Conservation (phyloP, 2,113 vertebrate genomes). For the Petrocephalus zakoni region DNA sequence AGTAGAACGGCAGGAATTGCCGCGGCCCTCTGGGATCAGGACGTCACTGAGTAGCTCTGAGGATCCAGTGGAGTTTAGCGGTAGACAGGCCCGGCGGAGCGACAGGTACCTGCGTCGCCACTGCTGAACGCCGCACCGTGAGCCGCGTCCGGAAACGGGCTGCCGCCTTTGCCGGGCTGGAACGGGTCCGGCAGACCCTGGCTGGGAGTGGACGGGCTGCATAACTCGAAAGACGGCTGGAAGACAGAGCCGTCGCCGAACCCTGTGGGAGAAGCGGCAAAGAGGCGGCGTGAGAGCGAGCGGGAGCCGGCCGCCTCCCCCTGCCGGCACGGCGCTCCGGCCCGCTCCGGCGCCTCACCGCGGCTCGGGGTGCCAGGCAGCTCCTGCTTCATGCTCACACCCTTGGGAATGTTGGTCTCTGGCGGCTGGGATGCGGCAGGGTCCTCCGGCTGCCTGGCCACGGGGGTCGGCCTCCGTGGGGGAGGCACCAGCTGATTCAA, state of each 20-base stretch:
- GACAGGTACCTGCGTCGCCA: slow-evolving; percentile 58
- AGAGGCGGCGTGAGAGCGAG: background rate
- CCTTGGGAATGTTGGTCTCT: slow-evolving; percentile 56
- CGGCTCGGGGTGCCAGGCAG: slow-evolving; percentile 52
- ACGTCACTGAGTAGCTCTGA: background rate
- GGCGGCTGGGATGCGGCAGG: slow-evolving; percentile 50
- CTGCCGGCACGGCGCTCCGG: background rate
- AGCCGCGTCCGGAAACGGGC: slow-evolving; percentile 58
- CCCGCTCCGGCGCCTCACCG: slow-evolving; percentile 36
- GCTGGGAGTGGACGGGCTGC: slow-evolving; percentile 61
- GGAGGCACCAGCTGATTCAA: slow-evolving; percentile 78
- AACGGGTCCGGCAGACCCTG: slow-evolving; percentile 61
- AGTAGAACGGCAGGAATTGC: background rate
- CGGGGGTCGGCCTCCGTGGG: slow-evolving; percentile 64
- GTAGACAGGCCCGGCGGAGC: background rate
- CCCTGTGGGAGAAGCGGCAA: slow-evolving; percentile 41
- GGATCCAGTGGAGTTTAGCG: background rate
- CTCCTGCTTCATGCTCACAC: slow-evolving; percentile 69
- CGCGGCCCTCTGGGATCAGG: background rate
- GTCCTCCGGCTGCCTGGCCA: slow-evolving; percentile 53
- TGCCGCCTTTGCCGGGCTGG: slow-evolving; percentile 62
- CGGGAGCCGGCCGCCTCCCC: background rate
- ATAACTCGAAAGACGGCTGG: slow-evolving; percentile 69
- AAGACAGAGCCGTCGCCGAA: slow-evolving; percentile 58
- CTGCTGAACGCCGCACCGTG: slow-evolving; percentile 61